Base-by-base conservation (phyloP, 2,888 invertebrate species). In the Meteorus colon region DNA sequence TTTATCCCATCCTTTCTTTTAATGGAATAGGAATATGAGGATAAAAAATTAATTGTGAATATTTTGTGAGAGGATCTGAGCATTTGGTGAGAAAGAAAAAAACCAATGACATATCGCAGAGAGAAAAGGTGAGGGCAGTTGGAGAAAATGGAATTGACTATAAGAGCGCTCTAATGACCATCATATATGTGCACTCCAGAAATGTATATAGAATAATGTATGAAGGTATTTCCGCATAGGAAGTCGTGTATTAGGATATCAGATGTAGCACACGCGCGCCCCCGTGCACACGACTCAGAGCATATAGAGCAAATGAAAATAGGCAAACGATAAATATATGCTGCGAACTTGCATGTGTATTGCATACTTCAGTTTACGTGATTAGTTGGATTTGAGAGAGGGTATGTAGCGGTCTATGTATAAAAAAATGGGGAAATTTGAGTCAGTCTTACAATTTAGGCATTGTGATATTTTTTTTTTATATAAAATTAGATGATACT, bases 241-340 rank as follows among this genome's bases (percentile, higher is more conserved):
- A 89, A 89, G 86, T 85, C 89, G 87, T 87, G 88, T 88, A 89
- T 89, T 89, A 89, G 87, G 86, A 87, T 89, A 89, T 89, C 89
- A 88, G 89, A 89, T 89, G 87, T 84, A 83, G 88, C 89, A 88
- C 89, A 89, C 89, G 89, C 88, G 86, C 85, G 81, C 82, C 82
- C 82, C 76, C 70, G 72, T 63, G 75, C 74, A 73, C 78, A 78
- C 76, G 77, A 78, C 78, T 71, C 79, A 79, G 77, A 80, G 83
- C 82, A 81, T 84, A 85, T 82, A 83, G 81, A 80, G 77, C 8
- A 41, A 8, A 41, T 41, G 12, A 12, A 75, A 78, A 59, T n/a
- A 31, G 79, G 81, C 78, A 82, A 85, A 85, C 86, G 19, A 55
- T 19, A 48, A 55, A 6, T 19, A 19, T 55, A 8, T 55, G 31